phyloP scores from a whole-genome alignment of 2,888 invertebrate genomes.

The Synanthedon myopaeformis region DNA sequence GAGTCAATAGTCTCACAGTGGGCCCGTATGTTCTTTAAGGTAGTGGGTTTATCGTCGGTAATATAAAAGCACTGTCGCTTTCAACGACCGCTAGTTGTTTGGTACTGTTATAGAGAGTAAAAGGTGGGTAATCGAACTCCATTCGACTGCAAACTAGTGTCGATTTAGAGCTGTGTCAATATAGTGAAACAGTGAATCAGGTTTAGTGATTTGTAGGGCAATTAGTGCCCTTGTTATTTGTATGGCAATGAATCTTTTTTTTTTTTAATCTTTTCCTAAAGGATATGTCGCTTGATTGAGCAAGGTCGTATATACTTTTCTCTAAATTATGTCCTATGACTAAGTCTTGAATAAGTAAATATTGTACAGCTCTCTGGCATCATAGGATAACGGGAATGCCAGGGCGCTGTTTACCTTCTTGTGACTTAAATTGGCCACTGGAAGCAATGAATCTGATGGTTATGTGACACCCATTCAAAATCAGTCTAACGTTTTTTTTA shows the following conservation, averaged over 20 bases:
- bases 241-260: neutral
- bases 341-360: too few species aligned
- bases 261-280: too few species aligned
- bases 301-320: too few species aligned
- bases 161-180: conserved; percentile 7
- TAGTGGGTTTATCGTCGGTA: conserved; percentile 56
- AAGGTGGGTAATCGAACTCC: conserved; percentile 60
- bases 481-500: too few species aligned
- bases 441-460: too few species aligned
- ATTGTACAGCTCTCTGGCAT: too few species aligned
- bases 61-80: conserved; percentile 65
- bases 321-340: too few species aligned
- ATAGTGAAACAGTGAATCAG: neutral
- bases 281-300: too few species aligned
- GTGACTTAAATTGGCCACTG: too few species aligned
- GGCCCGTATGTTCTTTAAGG: conserved; percentile 40
- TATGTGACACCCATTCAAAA: too few species aligned
- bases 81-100: conserved; percentile 58
- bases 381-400: too few species aligned
- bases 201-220: neutral
- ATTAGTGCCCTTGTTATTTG: neutral
- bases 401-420: too few species aligned
- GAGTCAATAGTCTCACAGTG: conserved; percentile 16
- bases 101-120: conserved; percentile 52
- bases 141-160: conserved; percentile 21